Percentiles rank a stretch among this genome's conserved stretches.
phyloP scores from a whole-genome alignment of 2,888 invertebrate genomes.

The Leptura quadrifasciata region DNA sequence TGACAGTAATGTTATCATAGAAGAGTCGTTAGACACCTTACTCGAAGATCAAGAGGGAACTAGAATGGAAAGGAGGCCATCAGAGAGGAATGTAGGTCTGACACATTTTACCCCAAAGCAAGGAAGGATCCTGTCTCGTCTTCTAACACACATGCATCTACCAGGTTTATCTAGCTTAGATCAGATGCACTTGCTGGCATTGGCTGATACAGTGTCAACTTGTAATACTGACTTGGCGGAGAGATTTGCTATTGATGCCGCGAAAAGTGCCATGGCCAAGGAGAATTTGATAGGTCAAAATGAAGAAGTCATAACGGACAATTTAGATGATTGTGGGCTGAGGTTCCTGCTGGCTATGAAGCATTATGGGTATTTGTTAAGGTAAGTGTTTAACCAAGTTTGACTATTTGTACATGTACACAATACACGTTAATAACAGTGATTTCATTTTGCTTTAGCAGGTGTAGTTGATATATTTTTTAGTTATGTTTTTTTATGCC shows the following conservation, averaged over 20 bases:
- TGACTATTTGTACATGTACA: background rate
- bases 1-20: slow-evolving; percentile 83
- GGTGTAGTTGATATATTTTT: background rate
- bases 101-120: slow-evolving; percentile 93
- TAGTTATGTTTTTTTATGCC: too few species aligned
- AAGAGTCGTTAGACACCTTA: slow-evolving; percentile 88
- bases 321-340: slow-evolving; percentile 97
- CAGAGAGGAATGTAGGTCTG: slow-evolving; percentile 74
- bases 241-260: slow-evolving; percentile 83
- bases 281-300: slow-evolving; percentile 78
- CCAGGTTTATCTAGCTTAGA: slow-evolving; percentile 97
- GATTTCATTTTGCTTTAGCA: background rate
- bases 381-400: slow-evolving; percentile 54
- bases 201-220: slow-evolving; percentile 98
- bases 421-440: background rate
- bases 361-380: slow-evolving; percentile 94
- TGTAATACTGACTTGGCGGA: slow-evolving; percentile 93
- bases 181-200: slow-evolving; percentile 99
- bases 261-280: slow-evolving; percentile 81
- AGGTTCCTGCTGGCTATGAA: slow-evolving; percentile 97
- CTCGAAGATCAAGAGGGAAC: slow-evolving; percentile 81
- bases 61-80: slow-evolving; percentile 73
- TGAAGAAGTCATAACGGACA: slow-evolving; percentile 81
- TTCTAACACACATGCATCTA: slow-evolving; percentile 95
- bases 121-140: slow-evolving; percentile 86